Evolutionary conservation across 2,797 vertebrate species (phyloP), one percentile per base, ranked within the genome.

Genomic region (Sebastes oblongus): DNA sequence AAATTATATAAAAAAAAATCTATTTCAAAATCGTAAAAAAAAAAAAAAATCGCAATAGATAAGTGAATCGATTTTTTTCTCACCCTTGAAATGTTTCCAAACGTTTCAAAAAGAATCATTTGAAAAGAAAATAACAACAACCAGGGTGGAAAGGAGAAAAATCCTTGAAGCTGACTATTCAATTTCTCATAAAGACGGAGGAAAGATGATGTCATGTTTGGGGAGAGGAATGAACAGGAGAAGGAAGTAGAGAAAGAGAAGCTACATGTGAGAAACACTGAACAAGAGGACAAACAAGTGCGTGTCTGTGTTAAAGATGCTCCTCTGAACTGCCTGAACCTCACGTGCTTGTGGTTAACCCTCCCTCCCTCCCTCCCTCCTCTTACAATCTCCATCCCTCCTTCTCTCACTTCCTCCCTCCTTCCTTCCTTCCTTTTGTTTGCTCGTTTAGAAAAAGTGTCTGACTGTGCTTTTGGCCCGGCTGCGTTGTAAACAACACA

Each of bases 401-500:
- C 34, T 27, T 68, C 58, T 13, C 46, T 81, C 25, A 0, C 62
- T 81, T 52, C 46, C 46, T 66, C 72, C 42, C 50, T 73, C n/a
- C 34, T 27, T 68, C 62, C 16, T 46, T 81, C 22, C 0, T 66
- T 81, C 42, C 61, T 80, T 91, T 83, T 86, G 78, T 86, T 46
- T 75, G 65, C 72, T 74, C 22, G 0, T 77, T 83, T 61, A 78
- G 27, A 72, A 73, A 78, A 78, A 72, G 34, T 34, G 18, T 34
- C 69, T 72, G 66, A 65, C 42, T 67, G 65, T 64, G 59, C 50
- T 68, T 75, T 70, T 29, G 32, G 65, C 59, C 46, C 2, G 6
- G 27, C 58, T 9, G 42, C 11, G 13, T 46, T 56, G 75, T 77
- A 83, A 89, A 88, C 83, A 85, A 68, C 71, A 74, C 24, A 50